phyloP scores from a whole-genome alignment of 2,888 invertebrate genomes.

The Caprella mutica region DNA sequence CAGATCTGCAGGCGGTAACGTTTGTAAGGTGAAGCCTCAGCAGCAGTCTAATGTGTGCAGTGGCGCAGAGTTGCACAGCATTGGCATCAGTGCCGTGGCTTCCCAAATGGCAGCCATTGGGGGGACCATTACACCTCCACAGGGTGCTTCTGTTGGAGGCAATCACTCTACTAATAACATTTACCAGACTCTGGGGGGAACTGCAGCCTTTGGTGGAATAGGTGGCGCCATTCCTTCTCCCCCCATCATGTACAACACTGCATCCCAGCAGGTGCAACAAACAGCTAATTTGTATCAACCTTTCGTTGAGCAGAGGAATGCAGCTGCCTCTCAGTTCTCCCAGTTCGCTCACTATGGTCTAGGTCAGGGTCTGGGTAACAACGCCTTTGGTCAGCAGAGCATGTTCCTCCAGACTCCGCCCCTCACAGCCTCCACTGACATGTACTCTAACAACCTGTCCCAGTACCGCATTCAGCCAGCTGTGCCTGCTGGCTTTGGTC shows the following conservation, averaged over 20 bases:
- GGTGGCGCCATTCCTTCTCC: slow-evolving; percentile 72
- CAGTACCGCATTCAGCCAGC: slow-evolving; percentile 33
- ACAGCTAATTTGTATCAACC: slow-evolving; percentile 70
- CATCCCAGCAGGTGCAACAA: slow-evolving; percentile 38
- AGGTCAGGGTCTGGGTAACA: slow-evolving; percentile 32
- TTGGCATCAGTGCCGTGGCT: slow-evolving; percentile 42
- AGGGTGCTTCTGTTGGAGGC: slow-evolving; percentile 22
- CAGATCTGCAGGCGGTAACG: slow-evolving; percentile 30
- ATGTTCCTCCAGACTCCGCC: slow-evolving; percentile 35
- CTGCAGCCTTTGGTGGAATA: slow-evolving; percentile 60
- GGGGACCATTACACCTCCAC: slow-evolving; percentile 27
- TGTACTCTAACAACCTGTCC: slow-evolving; percentile 29
- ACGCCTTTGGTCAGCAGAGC: slow-evolving; percentile 34
- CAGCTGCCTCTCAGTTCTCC: slow-evolving; percentile 31
- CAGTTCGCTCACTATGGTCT: slow-evolving; percentile 32
- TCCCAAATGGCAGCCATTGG: slow-evolving; percentile 38
- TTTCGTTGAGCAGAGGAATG: slow-evolving; percentile 49
- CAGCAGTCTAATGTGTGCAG: slow-evolving; percentile 48
- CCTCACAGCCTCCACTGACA: slow-evolving; percentile 28
- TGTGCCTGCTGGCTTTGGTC: slow-evolving; percentile 29
- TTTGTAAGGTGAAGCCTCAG: slow-evolving; percentile 61
- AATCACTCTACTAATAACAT: slow-evolving; percentile 24
- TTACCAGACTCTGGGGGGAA: slow-evolving; percentile 37
- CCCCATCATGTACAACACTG: slow-evolving; percentile 61
- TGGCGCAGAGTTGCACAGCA: slow-evolving; percentile 38